These are phyloP conservation scores for Agrotis clavis DNA, from an alignment of 2,888 invertebrate species.

Conservation along the genomic window DNA sequence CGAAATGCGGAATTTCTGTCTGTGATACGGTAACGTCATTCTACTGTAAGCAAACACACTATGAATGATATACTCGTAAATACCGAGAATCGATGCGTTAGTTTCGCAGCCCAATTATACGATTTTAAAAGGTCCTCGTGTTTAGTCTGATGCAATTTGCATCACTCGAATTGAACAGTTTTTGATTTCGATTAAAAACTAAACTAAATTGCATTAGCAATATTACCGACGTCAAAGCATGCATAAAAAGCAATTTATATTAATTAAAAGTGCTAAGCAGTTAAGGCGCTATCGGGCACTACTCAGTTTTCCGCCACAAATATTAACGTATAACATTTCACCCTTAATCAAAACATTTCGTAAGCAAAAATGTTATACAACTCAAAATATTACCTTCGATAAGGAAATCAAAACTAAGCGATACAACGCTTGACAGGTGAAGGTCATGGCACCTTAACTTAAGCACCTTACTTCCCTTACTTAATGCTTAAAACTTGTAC, in stretches of 20 bases:
- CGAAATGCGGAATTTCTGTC: slow-evolving; percentile 37
- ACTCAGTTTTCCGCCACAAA: background rate
- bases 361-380: slow-evolving; percentile 19
- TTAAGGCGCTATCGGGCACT: background rate
- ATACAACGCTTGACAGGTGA: slow-evolving; percentile 54
- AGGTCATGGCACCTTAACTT: slow-evolving; percentile 57
- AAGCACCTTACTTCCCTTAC: slow-evolving; percentile 48
- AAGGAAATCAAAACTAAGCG: slow-evolving; percentile 55
- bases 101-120: slow-evolving; percentile 21
- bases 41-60: slow-evolving; percentile 7
- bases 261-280: background rate
- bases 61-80: slow-evolving; percentile 16
- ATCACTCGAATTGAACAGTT: slow-evolving; percentile 33
- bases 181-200: background rate
- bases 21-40: slow-evolving; percentile 23
- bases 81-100: slow-evolving; percentile 26
- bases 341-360: slow-evolving; percentile 29
- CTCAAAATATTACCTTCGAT: slow-evolving; percentile 41
- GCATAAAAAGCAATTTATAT: background rate
- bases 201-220: too few species aligned
- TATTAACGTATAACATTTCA: slow-evolving; percentile 24
- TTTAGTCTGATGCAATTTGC: slow-evolving; percentile 41
- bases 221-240: too few species aligned
- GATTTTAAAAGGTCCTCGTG: slow-evolving; percentile 15
- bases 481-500: slow-evolving; percentile 61